These are phyloP conservation scores for Bos javanicus DNA, from an alignment of 2,113 vertebrate species.

Conservation along the genomic window DNA sequence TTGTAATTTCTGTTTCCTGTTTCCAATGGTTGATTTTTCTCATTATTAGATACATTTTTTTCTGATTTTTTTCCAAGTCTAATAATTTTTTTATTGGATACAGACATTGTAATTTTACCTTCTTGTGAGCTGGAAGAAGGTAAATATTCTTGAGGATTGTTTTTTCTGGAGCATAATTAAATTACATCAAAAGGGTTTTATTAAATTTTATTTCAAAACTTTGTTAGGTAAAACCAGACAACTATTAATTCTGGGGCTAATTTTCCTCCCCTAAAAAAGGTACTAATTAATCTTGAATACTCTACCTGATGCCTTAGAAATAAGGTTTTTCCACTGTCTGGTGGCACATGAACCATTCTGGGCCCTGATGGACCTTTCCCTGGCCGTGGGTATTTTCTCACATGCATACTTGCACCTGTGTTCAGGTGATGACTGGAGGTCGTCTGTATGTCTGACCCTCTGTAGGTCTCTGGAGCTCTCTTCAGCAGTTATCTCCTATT, in stretches of 20 bases:
- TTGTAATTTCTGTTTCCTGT: background rate
- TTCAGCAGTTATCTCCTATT: background rate
- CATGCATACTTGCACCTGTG: background rate
- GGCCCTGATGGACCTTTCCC: background rate
- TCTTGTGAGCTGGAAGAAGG: background rate
- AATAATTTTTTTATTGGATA: background rate
- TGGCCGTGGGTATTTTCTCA: background rate
- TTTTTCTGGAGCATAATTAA: background rate
- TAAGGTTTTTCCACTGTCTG: background rate
- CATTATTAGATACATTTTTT: background rate
- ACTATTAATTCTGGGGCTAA: background rate
- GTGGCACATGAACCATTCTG: background rate
- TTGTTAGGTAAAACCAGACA: background rate
- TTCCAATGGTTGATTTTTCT: background rate
- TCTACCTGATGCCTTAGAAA: background rate
- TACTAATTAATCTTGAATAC: background rate
- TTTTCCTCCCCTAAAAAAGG: background rate
- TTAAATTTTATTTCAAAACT: background rate
- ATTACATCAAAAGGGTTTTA: background rate
- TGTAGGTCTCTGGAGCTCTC: background rate
- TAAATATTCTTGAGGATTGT: background rate
- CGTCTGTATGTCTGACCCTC: background rate
- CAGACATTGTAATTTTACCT: background rate
- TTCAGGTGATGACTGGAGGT: background rate
- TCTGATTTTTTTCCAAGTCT: background rate